Conservation (phyloP, 2,113 vertebrate species). For the Callithrix jacchus region DNA sequence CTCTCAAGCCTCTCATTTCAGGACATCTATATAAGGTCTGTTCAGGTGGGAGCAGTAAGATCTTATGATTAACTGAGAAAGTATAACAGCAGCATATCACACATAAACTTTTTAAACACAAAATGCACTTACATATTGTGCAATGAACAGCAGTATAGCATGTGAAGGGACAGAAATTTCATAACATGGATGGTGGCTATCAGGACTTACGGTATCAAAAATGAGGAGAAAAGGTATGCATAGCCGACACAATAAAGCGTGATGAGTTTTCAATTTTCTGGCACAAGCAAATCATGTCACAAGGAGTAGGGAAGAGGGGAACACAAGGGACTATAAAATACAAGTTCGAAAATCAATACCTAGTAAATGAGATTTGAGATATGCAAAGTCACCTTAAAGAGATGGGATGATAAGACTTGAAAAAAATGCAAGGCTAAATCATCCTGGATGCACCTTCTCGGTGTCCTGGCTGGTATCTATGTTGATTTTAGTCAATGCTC, state of each 20-base stretch:
- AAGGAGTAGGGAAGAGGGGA: background rate
- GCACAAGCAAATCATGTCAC: background rate
- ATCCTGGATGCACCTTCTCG: rapidly evolving
- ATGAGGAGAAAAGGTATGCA: background rate
- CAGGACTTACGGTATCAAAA: background rate
- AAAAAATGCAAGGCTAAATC: background rate
- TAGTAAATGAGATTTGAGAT: slow-evolving; percentile 43
- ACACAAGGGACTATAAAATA: background rate
- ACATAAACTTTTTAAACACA: background rate
- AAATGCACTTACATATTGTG: background rate
- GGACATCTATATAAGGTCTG: background rate
- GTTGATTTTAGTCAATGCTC: background rate
- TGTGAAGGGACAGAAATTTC: background rate
- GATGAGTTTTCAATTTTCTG: background rate
- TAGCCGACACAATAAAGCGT: background rate
- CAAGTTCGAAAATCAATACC: slow-evolving; percentile 35
- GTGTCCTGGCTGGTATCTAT: background rate
- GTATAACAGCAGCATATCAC: background rate
- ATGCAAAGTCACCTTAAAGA: slow-evolving; percentile 40
- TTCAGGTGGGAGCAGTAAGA: background rate
- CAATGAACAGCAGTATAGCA: background rate
- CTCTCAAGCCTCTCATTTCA: background rate
- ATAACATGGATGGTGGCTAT: background rate
- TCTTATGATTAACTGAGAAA: background rate
- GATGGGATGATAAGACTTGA: background rate